A percentile compares a stretch with the other conserved stretches of the same genome.
Conservation (phyloP, 2,113 vertebrate species). For the Upupa epops region DNA sequence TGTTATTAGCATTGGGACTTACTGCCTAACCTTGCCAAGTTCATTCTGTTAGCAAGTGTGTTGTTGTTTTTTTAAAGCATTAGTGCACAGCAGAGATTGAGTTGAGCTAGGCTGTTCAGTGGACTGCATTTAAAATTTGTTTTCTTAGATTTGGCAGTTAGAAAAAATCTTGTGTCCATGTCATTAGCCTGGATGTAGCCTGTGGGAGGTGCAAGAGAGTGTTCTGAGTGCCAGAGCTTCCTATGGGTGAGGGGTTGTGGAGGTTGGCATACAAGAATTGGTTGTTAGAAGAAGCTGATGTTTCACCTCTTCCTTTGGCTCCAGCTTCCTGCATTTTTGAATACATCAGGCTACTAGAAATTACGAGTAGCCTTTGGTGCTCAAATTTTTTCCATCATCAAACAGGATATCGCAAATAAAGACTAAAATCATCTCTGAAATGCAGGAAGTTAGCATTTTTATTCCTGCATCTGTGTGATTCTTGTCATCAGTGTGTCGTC, state of each 20-base stretch:
- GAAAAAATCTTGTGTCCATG: background rate
- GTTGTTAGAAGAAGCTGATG: background rate
- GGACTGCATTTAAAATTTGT: background rate
- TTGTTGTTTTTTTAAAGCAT: background rate
- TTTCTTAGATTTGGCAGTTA: background rate
- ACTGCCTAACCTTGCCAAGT: background rate
- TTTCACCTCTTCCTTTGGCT: background rate
- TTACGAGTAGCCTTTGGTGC: background rate
- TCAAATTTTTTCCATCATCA: background rate
- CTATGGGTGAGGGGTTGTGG: background rate
- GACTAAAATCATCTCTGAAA: background rate
- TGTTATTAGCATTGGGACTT: background rate
- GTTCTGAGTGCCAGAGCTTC: background rate
- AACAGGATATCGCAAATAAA: background rate
- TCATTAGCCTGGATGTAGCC: background rate
- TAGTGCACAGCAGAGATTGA: background rate
- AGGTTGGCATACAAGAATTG: background rate
- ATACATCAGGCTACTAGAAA: background rate
- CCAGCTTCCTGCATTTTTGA: background rate
- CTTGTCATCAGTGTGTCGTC: background rate
- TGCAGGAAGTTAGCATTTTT: background rate
- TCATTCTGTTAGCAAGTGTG: background rate
- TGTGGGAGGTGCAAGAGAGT: background rate
- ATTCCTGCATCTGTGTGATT: background rate
- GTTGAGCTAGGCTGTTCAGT: background rate